Evolutionary conservation across 2,113 vertebrate genomes (phyloP), one percentile per base, ranked within the genome.

Genomic region (Pongo abelii): DNA sequence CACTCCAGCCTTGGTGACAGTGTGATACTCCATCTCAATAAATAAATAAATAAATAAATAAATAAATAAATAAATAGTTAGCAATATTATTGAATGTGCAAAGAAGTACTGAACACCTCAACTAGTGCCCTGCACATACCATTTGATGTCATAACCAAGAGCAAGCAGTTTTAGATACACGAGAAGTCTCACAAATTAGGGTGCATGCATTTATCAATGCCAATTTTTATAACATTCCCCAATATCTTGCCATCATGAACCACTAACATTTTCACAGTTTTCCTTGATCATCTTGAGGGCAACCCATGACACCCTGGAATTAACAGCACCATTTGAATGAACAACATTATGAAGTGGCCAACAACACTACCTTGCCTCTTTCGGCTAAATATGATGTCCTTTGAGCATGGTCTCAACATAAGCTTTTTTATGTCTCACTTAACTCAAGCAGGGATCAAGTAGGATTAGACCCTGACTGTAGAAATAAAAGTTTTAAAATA

Each of bases 161-260:
- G n/a, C 3, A 85, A 25, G 13, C 2, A 55, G 23, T 83, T 96
- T 90, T 38, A 52, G 8, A 96, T 94, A 74, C 89, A 14, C 83
- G 17, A 96, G 35, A 96, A 89, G 43, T 46, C n/a, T 96, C 69
- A 48, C 52, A 94, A 70, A 83, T 89, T 81, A 93, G 16, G 85
- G n/a, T 32, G 69, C 23, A 40, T n/a, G 50, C 5, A 77, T 69
- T 69, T 86, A 90, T 55, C 14, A 83, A 38, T 90, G 67, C 8
- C 43, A 70, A 9, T 40, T 96, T 92, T 93, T 55, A 55, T 22
- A 52, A 67, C 52, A 46, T 92, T 94, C 35, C 20, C 52, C 9
- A 77, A 90, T 48, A 89, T 89, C 57, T 86, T 79, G 46, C 48
- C 35, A 52, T 90, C 40, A 46, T 69, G 48, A 81, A 35, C 23